These are phyloP conservation scores for Dysmachus trigonus DNA, from an alignment of 2,888 invertebrate genomes.

Conservation along the genomic window DNA sequence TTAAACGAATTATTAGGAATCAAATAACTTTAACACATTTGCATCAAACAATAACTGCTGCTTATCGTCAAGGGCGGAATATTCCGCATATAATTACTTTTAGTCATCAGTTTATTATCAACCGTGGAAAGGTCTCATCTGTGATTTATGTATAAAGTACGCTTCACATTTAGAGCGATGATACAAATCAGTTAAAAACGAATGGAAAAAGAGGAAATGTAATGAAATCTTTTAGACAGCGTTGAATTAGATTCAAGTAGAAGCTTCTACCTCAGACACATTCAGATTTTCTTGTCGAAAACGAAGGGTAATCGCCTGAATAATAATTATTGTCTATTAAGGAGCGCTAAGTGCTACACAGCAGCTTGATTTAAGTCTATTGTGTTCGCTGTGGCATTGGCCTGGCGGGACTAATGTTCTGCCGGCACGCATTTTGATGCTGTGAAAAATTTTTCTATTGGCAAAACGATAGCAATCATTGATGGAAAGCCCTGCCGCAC, in stretches of 20 bases:
- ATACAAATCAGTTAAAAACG: too few relatives aligned
- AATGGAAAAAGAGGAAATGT: not conserved
- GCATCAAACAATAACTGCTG: too few relatives aligned
- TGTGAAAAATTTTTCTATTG: conserved; percentile 28
- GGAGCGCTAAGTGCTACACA: conserved; percentile 21
- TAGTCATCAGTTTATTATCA: too few relatives aligned
- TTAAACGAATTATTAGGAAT: too few relatives aligned
- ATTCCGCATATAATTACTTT: too few relatives aligned
- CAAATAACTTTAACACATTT: too few relatives aligned
- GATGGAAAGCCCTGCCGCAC: not conserved
- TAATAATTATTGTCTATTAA: conserved; percentile 31
- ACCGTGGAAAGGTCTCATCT: too few relatives aligned
- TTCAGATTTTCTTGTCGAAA: not conserved
- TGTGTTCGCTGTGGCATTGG: not conserved
- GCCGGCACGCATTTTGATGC: conserved; percentile 27
- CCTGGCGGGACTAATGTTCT: conserved; percentile 2
- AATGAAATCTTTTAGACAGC: not conserved
- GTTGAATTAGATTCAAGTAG: not conserved
- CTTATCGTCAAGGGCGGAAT: too few relatives aligned
- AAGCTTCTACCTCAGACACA: not conserved
- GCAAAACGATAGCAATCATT: conserved; percentile 21
- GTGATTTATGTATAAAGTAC: too few relatives aligned
- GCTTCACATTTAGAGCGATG: too few relatives aligned
- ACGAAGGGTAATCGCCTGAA: conserved; percentile 20
- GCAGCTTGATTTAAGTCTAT: conserved; percentile 19